A percentile compares a stretch with the other conserved stretches of the same genome.
Evolutionary conservation across 1,140 invertebrate species (phyloP).

Genomic region (Gyrodactylus bullatarudis): DNA sequence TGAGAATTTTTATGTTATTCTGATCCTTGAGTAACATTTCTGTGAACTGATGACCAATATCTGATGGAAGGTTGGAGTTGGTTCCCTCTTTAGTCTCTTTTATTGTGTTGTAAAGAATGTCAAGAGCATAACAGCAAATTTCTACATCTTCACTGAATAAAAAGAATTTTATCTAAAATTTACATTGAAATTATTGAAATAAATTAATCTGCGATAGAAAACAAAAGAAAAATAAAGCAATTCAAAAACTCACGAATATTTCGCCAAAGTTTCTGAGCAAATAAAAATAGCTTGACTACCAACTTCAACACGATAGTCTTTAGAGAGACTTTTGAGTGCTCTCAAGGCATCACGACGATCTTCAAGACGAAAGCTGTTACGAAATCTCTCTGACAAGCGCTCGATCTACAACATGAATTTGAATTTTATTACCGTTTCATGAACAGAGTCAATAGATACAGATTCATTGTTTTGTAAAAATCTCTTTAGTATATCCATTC

Average conservation of each 20-base stretch:
- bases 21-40: slow-evolving; percentile 80
- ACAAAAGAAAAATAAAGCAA: not conserved
- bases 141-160: slow-evolving; percentile 8
- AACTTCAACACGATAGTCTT: slow-evolving; percentile 55
- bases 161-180: not conserved
- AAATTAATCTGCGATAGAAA: too few species aligned
- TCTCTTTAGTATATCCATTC: not conserved
- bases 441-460: not conserved
- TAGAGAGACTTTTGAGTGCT: slow-evolving; percentile 60
- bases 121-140: slow-evolving; percentile 2
- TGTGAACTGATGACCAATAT: slow-evolving; percentile 63
- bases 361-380: slow-evolving; percentile 58
- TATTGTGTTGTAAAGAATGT: slow-evolving; percentile 7
- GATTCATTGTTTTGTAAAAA: not conserved
- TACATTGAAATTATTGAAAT: too few species aligned
- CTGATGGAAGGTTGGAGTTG: slow-evolving; percentile 12
- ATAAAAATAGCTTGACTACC: slow-evolving; percentile 78
- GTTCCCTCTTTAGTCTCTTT: not conserved
- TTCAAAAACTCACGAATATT: not conserved
- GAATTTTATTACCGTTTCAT: not conserved
- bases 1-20: slow-evolving; percentile 38
- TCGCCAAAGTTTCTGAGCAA: slow-evolving; percentile 33
- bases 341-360: slow-evolving; percentile 77
- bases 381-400: slow-evolving; percentile 51
- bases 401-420: slow-evolving; percentile 35